phyloP scores from a whole-genome alignment of 2,888 invertebrate genomes.

The Amorpha juglandis region DNA sequence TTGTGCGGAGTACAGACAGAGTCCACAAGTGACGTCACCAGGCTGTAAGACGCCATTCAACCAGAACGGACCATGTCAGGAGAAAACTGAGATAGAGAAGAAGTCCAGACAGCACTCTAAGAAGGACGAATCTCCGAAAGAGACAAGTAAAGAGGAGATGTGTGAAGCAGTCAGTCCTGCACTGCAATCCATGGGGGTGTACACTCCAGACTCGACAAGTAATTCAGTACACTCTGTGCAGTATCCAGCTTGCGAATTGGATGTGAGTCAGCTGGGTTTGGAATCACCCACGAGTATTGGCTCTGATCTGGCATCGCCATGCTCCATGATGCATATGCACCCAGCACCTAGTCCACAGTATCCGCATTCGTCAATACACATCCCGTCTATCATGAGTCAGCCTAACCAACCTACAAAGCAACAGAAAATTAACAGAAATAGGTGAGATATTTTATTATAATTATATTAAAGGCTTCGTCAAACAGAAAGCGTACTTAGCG shows the following conservation, averaged over 20 bases:
- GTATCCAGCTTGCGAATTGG: constrained; percentile 92
- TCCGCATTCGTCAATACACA: constrained; percentile 80
- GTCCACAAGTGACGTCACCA: constrained; percentile 69
- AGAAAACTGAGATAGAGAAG: constrained; percentile 76
- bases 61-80: constrained; percentile 72
- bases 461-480: background rate
- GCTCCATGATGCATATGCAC: constrained; percentile 87
- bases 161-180: constrained; percentile 83
- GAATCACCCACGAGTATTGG: constrained; percentile 96
- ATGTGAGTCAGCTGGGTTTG: constrained; percentile 92
- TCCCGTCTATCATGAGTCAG: constrained; percentile 79
- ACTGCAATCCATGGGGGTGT: constrained; percentile 92
- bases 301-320: constrained; percentile 92
- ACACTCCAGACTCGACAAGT: constrained; percentile 92
- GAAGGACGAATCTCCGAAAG: constrained; percentile 74
- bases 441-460: constrained; percentile 51
- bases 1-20: constrained; percentile 72
- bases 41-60: constrained; percentile 68
- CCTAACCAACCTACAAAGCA: constrained; percentile 78
- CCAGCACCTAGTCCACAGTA: constrained; percentile 85
- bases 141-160: constrained; percentile 71
- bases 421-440: constrained; percentile 78
- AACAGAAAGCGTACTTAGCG: no score
- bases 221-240: constrained; percentile 92
- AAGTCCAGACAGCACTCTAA: constrained; percentile 67